Evolutionary conservation across 2,113 vertebrate genomes (phyloP), one percentile per base, ranked within the genome.

Genomic region (Eclectus roratus): DNA sequence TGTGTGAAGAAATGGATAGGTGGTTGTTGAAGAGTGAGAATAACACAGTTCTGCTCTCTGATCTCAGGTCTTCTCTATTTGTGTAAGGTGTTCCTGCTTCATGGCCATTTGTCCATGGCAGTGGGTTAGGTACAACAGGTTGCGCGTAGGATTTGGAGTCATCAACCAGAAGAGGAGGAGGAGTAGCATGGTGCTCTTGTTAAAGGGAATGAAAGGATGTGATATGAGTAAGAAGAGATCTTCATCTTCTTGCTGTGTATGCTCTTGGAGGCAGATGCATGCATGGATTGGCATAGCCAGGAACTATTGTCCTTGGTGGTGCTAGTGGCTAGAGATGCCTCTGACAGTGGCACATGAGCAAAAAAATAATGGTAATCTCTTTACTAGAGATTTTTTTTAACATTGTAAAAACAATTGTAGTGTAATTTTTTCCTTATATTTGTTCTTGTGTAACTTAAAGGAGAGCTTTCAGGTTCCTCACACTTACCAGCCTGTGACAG

Each of bases 401-500:
- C 2, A 7, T 46, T 52, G 21, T 73, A 14, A 28, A 73, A 69
- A 7, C 4, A 52, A 10, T 9, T 66, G 5, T 72, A 47, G 10
- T 33, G 8, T 17, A 41, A 2, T 52, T 31, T 31, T 58, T 47
- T 19, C 3, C 4, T 61, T 50, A 0, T n/a, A 19, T 53, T 15
- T 89, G 6, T 63, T 74, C 21, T 29, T 21, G 13, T 53, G 50
- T 41, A 88, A 56, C 17, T 61, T 74, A 33, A 93, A 99, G 98
- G 97, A 96, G 61, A 96, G 97, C 63, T 98, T 98, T 80, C 95
- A 96, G 89, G 98, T 98, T 98, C 98, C 98, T 43, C 89, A 97
- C 24, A 79, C 97, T 47, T 98, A 96, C 9, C 85, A 98, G 56
- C 97, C 97, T 73, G 97, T 98, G n/a, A 96, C 98, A 63, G 98